Evolutionary conservation across 2,888 invertebrate species (phyloP).

Genomic region (Stenurella melanura): DNA sequence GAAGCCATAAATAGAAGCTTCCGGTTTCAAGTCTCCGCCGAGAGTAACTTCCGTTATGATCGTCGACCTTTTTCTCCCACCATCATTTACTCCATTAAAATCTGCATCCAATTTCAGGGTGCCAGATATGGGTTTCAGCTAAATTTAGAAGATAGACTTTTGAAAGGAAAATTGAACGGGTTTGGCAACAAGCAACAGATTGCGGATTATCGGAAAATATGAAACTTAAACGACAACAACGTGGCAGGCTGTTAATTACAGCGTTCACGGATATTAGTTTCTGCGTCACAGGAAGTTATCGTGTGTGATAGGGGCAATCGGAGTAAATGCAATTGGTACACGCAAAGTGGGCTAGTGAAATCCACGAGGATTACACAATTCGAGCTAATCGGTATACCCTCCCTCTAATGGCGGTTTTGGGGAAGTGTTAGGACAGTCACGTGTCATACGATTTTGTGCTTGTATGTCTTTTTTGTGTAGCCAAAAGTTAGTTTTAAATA

Average conservation of each 20-base stretch:
- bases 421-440: no score
- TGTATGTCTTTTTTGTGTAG: no score
- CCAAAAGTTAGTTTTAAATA: no score
- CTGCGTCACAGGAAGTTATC: slow-evolving; percentile 11
- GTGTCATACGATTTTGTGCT: no score
- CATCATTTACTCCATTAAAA: slow-evolving; percentile 11
- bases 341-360: no score
- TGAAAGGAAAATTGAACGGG: background rate
- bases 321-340: background rate
- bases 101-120: slow-evolving; percentile 20
- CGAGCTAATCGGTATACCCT: no score
- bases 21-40: slow-evolving; percentile 58
- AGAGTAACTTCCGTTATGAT: slow-evolving; percentile 55
- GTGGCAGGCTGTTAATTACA: background rate
- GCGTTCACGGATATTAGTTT: slow-evolving; percentile 11
- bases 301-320: background rate
- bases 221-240: slow-evolving; percentile 10
- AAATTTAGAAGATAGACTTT: slow-evolving; percentile 2
- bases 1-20: slow-evolving; percentile 64
- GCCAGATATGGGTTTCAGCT: background rate
- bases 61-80: slow-evolving; percentile 38
- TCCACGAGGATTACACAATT: no score
- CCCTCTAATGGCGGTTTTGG: no score
- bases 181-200: slow-evolving; percentile 8
- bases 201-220: slow-evolving; percentile 15